Percentiles rank a stretch among this genome's conserved stretches.
phyloP scores from a whole-genome alignment of 1,140 invertebrate species.

The Teleogryllus occipitalis region DNA sequence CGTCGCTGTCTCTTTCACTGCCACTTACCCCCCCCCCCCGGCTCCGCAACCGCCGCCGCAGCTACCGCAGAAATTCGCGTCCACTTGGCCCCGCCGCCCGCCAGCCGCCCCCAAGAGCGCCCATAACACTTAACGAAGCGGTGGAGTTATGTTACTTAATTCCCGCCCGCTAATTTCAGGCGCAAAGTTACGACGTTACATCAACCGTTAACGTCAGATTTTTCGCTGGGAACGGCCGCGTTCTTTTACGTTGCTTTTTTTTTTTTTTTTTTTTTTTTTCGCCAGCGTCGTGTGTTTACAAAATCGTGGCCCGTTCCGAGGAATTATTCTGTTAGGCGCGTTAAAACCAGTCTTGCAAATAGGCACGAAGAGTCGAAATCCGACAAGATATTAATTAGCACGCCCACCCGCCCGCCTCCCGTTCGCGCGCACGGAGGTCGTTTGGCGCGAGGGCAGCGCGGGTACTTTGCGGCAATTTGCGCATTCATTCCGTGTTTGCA shows the following conservation, averaged over 20 bases:
- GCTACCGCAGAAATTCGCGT: not conserved
- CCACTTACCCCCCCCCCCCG: not conserved
- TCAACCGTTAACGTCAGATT: not conserved
- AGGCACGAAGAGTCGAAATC: not conserved
- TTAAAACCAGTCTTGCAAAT: slow-evolving; percentile 5
- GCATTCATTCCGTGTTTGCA: not conserved
- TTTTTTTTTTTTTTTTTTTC: not conserved
- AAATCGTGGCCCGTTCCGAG: not conserved
- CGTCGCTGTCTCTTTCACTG: not conserved
- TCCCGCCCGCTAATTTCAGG: not conserved
- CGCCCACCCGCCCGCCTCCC: too few relatives aligned
- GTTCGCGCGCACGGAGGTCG: not conserved
- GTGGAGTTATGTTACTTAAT: not conserved
- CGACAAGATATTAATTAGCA: not conserved
- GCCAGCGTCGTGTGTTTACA: not conserved
- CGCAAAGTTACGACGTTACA: not conserved
- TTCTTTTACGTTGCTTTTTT: not conserved
- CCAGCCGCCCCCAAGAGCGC: not conserved
- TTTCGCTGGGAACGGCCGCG: not conserved
- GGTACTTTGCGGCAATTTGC: not conserved
- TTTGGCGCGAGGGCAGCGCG: not conserved
- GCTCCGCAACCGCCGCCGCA: not conserved
- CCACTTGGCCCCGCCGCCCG: too few relatives aligned
- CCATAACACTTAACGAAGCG: not conserved
- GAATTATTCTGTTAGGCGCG: not conserved